A percentile compares a stretch with the other conserved stretches of the same genome.
phyloP scores from a whole-genome alignment of 2,797 vertebrate genomes.

The Antrozous pallidus region DNA sequence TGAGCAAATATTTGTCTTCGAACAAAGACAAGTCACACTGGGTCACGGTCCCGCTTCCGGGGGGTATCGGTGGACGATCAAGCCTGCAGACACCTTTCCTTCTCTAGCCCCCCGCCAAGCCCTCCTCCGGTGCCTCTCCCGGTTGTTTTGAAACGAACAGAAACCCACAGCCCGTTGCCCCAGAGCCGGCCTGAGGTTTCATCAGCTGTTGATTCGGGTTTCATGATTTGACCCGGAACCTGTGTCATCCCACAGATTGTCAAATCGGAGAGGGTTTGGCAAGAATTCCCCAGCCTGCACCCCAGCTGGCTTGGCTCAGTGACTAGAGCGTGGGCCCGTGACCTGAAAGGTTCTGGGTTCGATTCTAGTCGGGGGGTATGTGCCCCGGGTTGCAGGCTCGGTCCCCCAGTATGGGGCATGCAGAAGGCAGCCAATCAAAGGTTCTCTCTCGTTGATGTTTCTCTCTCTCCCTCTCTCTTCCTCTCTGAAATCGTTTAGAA shows the following conservation, averaged over 20 bases:
- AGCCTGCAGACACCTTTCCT: not conserved
- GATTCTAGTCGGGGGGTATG: too few species aligned
- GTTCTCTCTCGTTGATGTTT: too few species aligned
- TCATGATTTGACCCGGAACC: not conserved
- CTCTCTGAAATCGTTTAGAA: too few species aligned
- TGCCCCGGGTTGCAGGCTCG: too few species aligned
- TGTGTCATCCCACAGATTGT: not conserved
- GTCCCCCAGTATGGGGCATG: too few species aligned
- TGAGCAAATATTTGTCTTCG: slow-evolving; percentile 9
- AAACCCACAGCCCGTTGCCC: not conserved
- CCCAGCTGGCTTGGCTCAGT: too few species aligned
- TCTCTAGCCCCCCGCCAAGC: too few species aligned
- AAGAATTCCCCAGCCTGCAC: not conserved
- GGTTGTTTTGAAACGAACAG: not conserved
- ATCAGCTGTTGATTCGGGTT: not conserved
- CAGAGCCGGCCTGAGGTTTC: not conserved
- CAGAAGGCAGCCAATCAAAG: too few species aligned
- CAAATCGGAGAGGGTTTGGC: not conserved
- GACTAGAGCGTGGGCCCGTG: too few species aligned
- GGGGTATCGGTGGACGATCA: not conserved
- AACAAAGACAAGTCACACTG: not conserved
- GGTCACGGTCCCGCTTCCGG: not conserved
- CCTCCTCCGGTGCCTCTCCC: not conserved
- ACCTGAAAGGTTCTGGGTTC: too few species aligned
- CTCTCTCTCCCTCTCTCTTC: too few species aligned